These are phyloP conservation scores for Dicyrtoma fusca DNA, from an alignment of 2,888 invertebrate genomes.

Conservation along the genomic window DNA sequence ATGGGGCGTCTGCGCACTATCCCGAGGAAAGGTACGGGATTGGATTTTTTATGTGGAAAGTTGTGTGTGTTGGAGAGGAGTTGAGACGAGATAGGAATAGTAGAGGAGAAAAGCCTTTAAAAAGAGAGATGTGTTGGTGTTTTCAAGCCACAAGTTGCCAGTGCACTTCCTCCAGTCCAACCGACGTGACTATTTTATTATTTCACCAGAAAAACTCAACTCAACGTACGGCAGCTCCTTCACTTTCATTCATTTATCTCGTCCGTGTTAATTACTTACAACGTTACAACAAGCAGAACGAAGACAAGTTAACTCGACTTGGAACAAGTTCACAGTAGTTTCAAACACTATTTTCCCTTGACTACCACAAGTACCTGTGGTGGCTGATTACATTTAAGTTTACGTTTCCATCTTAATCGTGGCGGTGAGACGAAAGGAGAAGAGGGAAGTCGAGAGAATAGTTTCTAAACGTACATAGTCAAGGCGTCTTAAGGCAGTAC, in stretches of 20 bases:
- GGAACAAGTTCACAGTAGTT: too few relatives aligned
- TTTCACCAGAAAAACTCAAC: background rate
- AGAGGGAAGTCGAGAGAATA: too few relatives aligned
- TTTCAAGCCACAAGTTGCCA: constrained; percentile 19
- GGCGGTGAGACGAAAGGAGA: too few relatives aligned
- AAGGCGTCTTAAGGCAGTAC: too few relatives aligned
- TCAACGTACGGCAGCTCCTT: background rate
- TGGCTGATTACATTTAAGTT: too few relatives aligned
- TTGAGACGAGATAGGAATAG: background rate
- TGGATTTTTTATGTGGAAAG: background rate
- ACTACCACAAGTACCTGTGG: too few relatives aligned
- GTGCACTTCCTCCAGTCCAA: background rate
- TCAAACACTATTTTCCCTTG: too few relatives aligned
- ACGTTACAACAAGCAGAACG: too few relatives aligned
- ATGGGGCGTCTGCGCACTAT: constrained; percentile 7
- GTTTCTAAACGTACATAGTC: too few relatives aligned
- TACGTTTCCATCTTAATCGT: too few relatives aligned
- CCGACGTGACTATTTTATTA: constrained; percentile 18
- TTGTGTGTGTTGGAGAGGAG: background rate
- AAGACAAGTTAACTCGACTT: too few relatives aligned
- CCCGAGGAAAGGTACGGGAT: background rate
- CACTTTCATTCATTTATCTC: background rate
- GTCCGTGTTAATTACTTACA: too few relatives aligned
- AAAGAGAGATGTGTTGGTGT: constrained; percentile 13
- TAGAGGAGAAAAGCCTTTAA: background rate